These are phyloP conservation scores for Numenius phaeopus DNA, from an alignment of 2,797 vertebrate genomes.

Conservation along the genomic window DNA sequence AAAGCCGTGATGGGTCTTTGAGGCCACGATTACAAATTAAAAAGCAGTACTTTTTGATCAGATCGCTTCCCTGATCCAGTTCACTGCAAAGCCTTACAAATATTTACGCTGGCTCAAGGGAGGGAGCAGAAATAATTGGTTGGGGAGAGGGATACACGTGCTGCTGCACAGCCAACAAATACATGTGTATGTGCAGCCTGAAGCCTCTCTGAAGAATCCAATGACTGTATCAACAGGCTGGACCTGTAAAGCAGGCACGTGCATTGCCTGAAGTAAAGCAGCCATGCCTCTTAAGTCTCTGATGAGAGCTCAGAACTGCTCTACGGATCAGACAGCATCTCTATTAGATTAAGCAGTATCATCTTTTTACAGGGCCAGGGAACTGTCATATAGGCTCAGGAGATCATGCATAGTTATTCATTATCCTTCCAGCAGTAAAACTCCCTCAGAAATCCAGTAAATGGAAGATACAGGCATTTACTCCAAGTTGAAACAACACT, in stretches of 20 bases:
- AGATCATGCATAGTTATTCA: not conserved
- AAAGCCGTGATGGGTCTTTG: not conserved
- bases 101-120: not conserved
- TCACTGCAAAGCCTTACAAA: conserved; percentile 11
- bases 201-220: not conserved
- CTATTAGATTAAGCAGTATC: not conserved
- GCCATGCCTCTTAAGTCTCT: not conserved
- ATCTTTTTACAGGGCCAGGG: not conserved
- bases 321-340: not conserved
- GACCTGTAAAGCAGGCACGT: not conserved
- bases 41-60: not conserved
- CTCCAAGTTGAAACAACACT: not conserved
- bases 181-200: not conserved
- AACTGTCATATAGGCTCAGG: not conserved
- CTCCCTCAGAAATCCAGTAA: not conserved
- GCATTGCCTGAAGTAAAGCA: not conserved
- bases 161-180: not conserved
- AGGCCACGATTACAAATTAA: not conserved
- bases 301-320: not conserved
- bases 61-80: not conserved
- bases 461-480: not conserved
- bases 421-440: not conserved
- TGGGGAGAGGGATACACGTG: not conserved
- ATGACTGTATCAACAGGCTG: not conserved
- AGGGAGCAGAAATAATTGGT: not conserved